Percentiles rank a stretch among this genome's conserved stretches.
These are phyloP conservation scores for Cotesia vestalis DNA, from an alignment of 1,140 invertebrate genomes.

Conservation along the genomic window DNA sequence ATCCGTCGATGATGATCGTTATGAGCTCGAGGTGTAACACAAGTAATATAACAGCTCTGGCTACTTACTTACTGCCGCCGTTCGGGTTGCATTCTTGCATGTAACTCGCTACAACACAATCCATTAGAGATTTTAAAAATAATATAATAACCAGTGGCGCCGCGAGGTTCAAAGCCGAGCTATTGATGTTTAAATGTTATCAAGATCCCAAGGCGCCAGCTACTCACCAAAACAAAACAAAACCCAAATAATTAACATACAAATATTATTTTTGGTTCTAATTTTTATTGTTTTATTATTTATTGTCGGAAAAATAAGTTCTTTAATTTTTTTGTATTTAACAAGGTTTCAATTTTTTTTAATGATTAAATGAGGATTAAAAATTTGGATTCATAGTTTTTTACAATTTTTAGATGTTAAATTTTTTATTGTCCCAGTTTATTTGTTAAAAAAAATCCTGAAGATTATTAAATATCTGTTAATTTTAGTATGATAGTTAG, in stretches of 20 bases:
- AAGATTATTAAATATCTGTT: too few relatives aligned
- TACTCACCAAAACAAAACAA: not conserved
- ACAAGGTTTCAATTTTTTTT: too few relatives aligned
- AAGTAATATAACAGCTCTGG: conserved; percentile 43
- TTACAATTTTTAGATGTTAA: too few relatives aligned
- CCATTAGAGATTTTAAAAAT: conserved; percentile 23
- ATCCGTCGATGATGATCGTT: conserved; percentile 64
- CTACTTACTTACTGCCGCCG: conserved; percentile 46
- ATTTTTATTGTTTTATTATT: too few relatives aligned
- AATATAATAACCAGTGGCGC: conserved; percentile 43
- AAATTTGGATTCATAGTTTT: too few relatives aligned
- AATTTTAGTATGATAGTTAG: too few relatives aligned
- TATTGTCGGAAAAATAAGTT: too few relatives aligned
- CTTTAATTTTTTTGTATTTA: too few relatives aligned
- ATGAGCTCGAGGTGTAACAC: conserved; percentile 52
- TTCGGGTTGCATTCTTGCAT: conserved; percentile 55
- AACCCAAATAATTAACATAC: not conserved
- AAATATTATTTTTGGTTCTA: too few relatives aligned
- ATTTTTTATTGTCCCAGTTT: too few relatives aligned
- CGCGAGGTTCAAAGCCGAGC: conserved; percentile 20
- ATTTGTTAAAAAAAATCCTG: too few relatives aligned
- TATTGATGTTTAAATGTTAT: conserved; percentile 17
- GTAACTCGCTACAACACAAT: conserved; percentile 46
- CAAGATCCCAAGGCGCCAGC: conserved; percentile 3
- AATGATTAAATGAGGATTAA: too few relatives aligned